phyloP scores from a whole-genome alignment of 2,113 vertebrate genomes.

The Odocoileus hemionus region DNA sequence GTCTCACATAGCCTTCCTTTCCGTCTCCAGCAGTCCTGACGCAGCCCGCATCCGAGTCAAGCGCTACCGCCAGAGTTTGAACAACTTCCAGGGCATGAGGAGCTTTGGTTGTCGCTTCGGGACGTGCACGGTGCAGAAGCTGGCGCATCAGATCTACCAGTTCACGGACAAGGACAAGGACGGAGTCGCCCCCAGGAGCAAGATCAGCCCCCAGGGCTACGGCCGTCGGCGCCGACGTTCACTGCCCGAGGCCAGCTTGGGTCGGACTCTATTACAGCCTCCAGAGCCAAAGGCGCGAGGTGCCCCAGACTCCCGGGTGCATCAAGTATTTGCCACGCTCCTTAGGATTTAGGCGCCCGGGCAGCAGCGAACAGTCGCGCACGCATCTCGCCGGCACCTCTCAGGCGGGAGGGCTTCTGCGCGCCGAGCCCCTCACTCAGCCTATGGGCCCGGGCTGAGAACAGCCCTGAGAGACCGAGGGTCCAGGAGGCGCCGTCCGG shows the following conservation, averaged over 20 bases:
- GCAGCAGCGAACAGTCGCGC: not conserved
- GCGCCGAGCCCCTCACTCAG: not conserved
- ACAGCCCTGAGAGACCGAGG: constrained; percentile 63
- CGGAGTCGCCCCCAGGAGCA: constrained; percentile 82
- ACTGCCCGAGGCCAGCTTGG: constrained; percentile 64
- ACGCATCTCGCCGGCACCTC: not conserved
- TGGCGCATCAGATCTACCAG: constrained; percentile 89
- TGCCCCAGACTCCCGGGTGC: not conserved
- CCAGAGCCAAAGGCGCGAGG: constrained; percentile 39
- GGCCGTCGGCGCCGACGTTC: constrained; percentile 88
- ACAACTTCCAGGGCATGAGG: constrained; percentile 76
- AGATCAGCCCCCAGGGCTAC: constrained; percentile 91
- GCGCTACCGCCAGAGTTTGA: constrained; percentile 87
- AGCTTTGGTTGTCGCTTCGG: constrained; percentile 87
- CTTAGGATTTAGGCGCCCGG: not conserved
- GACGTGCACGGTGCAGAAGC: constrained; percentile 91
- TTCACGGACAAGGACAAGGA: constrained; percentile 86
- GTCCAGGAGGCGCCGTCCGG: constrained; percentile 73
- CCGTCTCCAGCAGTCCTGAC: constrained; percentile 60
- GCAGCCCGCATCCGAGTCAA: constrained; percentile 86
- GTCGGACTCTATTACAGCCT: constrained; percentile 42
- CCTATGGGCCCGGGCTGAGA: constrained; percentile 51
- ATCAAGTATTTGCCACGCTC: not conserved
- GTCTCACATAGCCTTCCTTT: constrained; percentile 25
- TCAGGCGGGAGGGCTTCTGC: not conserved